A percentile compares a stretch with the other conserved stretches of the same genome.
Conservation (phyloP, 2,113 vertebrate species). For the Tragelaphus strepsiceros region DNA sequence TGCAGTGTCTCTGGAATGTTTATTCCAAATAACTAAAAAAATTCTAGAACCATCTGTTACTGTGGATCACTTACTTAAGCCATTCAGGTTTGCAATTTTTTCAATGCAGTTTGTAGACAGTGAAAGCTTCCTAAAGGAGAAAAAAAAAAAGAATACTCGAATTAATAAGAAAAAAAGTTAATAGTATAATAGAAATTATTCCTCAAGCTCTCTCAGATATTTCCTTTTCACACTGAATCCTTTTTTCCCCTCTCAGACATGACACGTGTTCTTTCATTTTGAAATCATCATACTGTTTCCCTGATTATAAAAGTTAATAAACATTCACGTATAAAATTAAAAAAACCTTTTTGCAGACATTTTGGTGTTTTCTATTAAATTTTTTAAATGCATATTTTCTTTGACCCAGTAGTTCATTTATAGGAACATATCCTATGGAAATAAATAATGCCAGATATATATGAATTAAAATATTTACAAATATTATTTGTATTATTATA, state of each 20-base stretch:
- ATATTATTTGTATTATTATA: not conserved
- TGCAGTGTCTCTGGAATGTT: slow-evolving; percentile 26
- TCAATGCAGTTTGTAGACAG: slow-evolving; percentile 98
- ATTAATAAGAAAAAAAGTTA: slow-evolving; percentile 59
- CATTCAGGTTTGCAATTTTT: slow-evolving; percentile 95
- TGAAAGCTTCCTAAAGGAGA: slow-evolving; percentile 89
- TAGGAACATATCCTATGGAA: not conserved
- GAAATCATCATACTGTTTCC: not conserved
- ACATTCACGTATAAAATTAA: not conserved
- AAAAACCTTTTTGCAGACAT: not conserved
- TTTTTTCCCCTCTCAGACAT: not conserved
- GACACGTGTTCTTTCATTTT: slow-evolving; percentile 2
- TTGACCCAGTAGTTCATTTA: not conserved
- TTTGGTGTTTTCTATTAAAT: slow-evolving; percentile 11
- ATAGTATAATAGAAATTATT: slow-evolving; percentile 51
- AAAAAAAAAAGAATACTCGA: slow-evolving; percentile 53
- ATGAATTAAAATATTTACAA: not conserved
- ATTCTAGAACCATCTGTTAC: not conserved
- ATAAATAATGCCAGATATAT: slow-evolving; percentile 15
- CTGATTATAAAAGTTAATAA: slow-evolving; percentile 23
- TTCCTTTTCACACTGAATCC: slow-evolving; percentile 11
- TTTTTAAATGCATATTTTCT: not conserved
- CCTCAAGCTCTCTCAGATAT: not conserved
- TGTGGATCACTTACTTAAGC: slow-evolving; percentile 90
- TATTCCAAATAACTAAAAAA: slow-evolving; percentile 52